Conservation (phyloP, 2,797 vertebrate genomes). For the Miopithecus talapoin region DNA sequence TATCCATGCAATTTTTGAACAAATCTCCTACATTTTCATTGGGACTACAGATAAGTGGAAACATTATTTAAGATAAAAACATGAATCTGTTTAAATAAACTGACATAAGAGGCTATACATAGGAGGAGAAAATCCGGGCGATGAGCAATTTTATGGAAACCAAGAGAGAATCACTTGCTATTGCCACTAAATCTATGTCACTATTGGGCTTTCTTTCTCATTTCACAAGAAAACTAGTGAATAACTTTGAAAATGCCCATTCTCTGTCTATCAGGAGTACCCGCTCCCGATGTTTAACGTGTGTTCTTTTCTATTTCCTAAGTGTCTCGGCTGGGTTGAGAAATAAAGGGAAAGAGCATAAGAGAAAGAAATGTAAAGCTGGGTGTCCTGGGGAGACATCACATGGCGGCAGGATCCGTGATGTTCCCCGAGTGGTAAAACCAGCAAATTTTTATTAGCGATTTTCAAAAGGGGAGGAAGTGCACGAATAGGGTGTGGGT, state of each 20-base stretch:
- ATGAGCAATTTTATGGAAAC: background rate
- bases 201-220: background rate
- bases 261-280: background rate
- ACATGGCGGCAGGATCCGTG: too few relatives aligned
- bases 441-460: too few relatives aligned
- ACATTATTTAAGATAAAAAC: background rate
- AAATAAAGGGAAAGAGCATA: too few relatives aligned
- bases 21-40: background rate
- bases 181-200: rapidly evolving
- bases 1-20: background rate
- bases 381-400: too few relatives aligned
- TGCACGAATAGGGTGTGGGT: too few relatives aligned
- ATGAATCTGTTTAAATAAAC: background rate
- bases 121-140: background rate
- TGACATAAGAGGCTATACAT: rapidly evolving
- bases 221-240: background rate
- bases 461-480: too few relatives aligned
- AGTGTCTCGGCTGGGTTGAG: too few relatives aligned
- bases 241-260: background rate
- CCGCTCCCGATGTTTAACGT: too few relatives aligned
- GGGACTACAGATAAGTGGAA: background rate
- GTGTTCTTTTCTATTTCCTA: too few relatives aligned
- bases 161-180: background rate
- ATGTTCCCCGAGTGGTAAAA: too few relatives aligned
- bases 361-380: too few relatives aligned